Evolutionary conservation across 2,888 invertebrate genomes (phyloP), one percentile per base, ranked within the genome.

Genomic region (Drosophila differens): DNA sequence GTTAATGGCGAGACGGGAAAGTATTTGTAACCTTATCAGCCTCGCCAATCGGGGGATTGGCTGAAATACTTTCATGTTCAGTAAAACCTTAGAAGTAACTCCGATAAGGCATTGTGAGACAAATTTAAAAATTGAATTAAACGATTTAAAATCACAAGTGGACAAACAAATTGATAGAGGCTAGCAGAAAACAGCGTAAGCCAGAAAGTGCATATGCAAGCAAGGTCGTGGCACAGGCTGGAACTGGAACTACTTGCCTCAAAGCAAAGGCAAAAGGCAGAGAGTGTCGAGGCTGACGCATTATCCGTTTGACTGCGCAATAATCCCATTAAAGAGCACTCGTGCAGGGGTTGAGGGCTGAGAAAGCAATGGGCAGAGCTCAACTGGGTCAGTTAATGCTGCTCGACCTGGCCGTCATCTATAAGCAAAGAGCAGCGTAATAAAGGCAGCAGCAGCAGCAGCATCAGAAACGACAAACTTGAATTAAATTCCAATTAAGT

Each of bases 291-390:
- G 74, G 74, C 76, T 85, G 85, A 79, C 82, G 84, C 89, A 89
- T 91, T 90, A 91, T 81, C 74, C 89, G 82, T 79, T 86, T 82
- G 90, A 85, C 76, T 91, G 89, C 91, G 84, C 88, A 91, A 89
- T 91, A 91, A 91, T 91, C 85, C 86, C 89, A 91, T 91, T 91
- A 91, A 82, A 84, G 77, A 73, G 57, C 68, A 72, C 78, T 61
- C 65, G 67, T 60, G 58, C 44, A 16, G 41, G 32, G 19, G 33
- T 19, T 16, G 7, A 51, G 25, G 12, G 7, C 37, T 25, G 25
- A 25, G 47, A 16, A 16, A 16, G 59, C 67, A 57, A 22, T 39
- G 74, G 44, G 35, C 74, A 66, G 51, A 74, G 73, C 78, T 81
- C 73, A 85, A 87, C 81, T 85, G 87, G 85, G 87, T 85, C 87